These are phyloP conservation scores for Oscheius myriophilus DNA, from an alignment of 2,888 invertebrate species.

Conservation along the genomic window DNA sequence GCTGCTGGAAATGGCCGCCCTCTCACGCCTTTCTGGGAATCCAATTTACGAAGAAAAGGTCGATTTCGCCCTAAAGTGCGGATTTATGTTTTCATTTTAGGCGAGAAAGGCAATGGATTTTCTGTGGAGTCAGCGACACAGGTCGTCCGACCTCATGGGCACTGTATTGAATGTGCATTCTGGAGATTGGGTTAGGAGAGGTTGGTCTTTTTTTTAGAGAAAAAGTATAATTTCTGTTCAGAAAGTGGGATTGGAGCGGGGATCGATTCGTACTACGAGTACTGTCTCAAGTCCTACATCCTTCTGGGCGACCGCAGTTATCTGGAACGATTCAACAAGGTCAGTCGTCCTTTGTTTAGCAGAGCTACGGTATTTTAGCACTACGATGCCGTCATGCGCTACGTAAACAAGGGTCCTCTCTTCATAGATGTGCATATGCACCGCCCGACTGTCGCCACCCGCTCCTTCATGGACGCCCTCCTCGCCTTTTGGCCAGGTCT, in stretches of 20 bases:
- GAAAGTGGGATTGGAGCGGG: conserved; percentile 99
- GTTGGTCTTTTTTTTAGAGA: conserved; percentile 56
- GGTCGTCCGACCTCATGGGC: conserved; percentile 89
- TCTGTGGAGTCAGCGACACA: conserved; percentile 91
- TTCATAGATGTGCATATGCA: conserved; percentile 94
- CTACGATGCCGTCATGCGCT: conserved; percentile 75
- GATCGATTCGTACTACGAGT: conserved; percentile 98
- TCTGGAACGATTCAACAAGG: conserved; percentile 86
- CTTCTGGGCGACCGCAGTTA: conserved; percentile 90
- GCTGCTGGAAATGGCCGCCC: conserved; percentile 94
- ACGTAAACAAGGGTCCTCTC: conserved; percentile 93
- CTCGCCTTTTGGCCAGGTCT: conserved; percentile 98
- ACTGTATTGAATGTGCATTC: conserved; percentile 96
- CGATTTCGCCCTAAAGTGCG: background rate
- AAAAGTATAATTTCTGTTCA: conserved; percentile 51
- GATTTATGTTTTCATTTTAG: conserved; percentile 30
- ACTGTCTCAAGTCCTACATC: conserved; percentile 95
- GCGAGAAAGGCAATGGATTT: conserved; percentile 95
- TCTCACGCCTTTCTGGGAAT: conserved; percentile 82
- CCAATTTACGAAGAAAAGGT: conserved; percentile 87
- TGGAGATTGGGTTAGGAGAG: conserved; percentile 93
- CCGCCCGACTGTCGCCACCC: conserved; percentile 89
- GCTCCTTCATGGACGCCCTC: conserved; percentile 96
- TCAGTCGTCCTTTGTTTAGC: conserved; percentile 21
- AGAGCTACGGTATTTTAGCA: conserved; percentile 48